Base-by-base conservation (phyloP, 2,797 vertebrate genomes). In the Chaunax sp. region DNA sequence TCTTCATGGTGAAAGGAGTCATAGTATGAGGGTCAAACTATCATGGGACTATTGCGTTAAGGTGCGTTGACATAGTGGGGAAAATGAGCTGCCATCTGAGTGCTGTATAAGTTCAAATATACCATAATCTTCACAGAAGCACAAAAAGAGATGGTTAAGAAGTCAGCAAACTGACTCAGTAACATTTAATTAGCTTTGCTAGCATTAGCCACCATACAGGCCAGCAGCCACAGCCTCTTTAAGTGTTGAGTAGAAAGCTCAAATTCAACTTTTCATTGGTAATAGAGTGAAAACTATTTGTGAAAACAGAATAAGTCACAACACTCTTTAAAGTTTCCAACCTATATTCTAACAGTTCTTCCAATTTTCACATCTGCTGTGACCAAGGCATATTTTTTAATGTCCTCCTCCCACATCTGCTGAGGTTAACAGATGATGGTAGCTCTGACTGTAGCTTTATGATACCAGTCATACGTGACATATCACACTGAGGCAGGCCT, bases 351-450 rank as follows among this genome's bases (percentile, higher is more conserved):
- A 30, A 4, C 18, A 43, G 15, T 5, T 12, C 16, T 63, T 40
- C 7, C 22, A 22, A 20, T 49, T 13, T 18, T 11, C 10, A 5
- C 28, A 8, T n/a, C 14, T 35, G 16, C 33, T 16, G 8, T 47
- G 11, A 55, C 28, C n/a, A 28, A 18, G 38, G 19, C 45, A n/a
- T 70, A 2, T 53, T 68, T 69, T 56, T 19, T 41, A 33, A n/a
- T 3, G 0, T 37, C 40, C 1, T 65, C 41, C 19, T 35, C 14
- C 44, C 11, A 55, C 51, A 64, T 72, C 62, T 62, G 69, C 71
- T 61, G 57, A 75, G 33, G 49, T 69, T 46, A 47, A 22, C 46
- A 20, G 13, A n/a, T n/a, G n/a, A n/a, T n/a, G n/a, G n/a, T n/a
- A n/a, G n/a, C n/a, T 18, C 18, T 52, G 35, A 40, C 12, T 62